These are phyloP conservation scores for Lutjanus argentimaculatus DNA, from an alignment of 2,797 vertebrate genomes.

Conservation along the genomic window DNA sequence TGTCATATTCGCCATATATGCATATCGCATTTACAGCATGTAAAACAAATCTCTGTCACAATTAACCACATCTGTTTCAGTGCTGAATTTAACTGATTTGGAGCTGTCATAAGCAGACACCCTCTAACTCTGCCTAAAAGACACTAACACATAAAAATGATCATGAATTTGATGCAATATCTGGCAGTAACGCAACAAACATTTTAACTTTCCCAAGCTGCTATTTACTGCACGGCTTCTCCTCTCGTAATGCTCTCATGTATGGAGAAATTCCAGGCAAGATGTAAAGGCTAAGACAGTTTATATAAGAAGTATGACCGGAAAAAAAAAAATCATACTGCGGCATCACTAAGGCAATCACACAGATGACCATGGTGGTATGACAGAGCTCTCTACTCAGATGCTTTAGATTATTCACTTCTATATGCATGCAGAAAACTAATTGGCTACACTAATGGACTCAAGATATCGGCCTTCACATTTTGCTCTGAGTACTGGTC, in stretches of 20 bases:
- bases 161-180: neutral
- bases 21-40: neutral
- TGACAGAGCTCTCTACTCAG: too few species aligned
- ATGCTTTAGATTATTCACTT: neutral
- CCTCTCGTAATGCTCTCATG: fast-evolving
- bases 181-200: neutral
- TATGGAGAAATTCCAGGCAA: neutral
- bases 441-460: neutral
- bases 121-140: neutral
- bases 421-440: neutral
- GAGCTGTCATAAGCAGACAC: neutral
- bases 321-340: neutral
- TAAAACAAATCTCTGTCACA: neutral
- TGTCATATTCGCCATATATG: neutral
- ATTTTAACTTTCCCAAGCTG: neutral
- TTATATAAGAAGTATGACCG: neutral
- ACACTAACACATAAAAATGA: neutral
- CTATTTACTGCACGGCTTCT: neutral
- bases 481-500: neutral
- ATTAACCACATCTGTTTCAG: neutral
- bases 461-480: neutral
- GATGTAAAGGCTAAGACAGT: neutral
- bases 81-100: neutral
- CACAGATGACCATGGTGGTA: neutral
- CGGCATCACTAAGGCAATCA: neutral